phyloP scores from a whole-genome alignment of 1,140 invertebrate genomes.

The Procambarus clarkii region DNA sequence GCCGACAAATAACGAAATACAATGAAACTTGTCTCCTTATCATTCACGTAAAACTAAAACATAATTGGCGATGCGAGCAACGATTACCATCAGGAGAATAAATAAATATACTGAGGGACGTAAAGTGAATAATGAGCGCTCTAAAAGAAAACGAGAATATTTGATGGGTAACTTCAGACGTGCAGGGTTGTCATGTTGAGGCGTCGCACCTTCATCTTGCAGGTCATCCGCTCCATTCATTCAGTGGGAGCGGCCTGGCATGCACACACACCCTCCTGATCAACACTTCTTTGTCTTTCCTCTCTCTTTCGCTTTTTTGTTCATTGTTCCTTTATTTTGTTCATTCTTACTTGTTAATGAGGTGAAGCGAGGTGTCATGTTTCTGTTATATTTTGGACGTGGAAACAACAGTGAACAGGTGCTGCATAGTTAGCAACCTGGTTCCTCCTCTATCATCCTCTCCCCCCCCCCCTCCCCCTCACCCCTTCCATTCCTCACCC shows the following conservation, averaged over 20 bases:
- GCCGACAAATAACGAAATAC: too few relatives aligned
- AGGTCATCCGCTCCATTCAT: slow-evolving; percentile 17
- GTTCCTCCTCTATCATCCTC: too few relatives aligned
- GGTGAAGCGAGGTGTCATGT: too few relatives aligned
- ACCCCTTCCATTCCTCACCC: not conserved
- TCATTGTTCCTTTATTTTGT: not conserved
- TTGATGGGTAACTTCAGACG: not conserved
- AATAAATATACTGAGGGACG: too few relatives aligned
- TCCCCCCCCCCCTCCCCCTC: not conserved
- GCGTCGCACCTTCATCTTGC: slow-evolving; percentile 2
- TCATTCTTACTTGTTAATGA: not conserved
- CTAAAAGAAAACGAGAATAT: not conserved
- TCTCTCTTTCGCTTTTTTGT: not conserved
- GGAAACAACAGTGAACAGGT: too few relatives aligned
- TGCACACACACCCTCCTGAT: not conserved
- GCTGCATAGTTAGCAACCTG: too few relatives aligned
- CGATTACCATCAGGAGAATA: not conserved
- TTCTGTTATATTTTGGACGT: too few relatives aligned
- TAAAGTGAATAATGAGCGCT: too few relatives aligned
- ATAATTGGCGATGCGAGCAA: too few relatives aligned
- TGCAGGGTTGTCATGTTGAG: not conserved
- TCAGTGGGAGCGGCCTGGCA: slow-evolving; percentile 35
- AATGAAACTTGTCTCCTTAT: too few relatives aligned
- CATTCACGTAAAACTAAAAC: too few relatives aligned
- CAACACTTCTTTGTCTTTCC: not conserved